phyloP scores from a whole-genome alignment of 1,140 invertebrate species.

The Whitmania pigra region DNA sequence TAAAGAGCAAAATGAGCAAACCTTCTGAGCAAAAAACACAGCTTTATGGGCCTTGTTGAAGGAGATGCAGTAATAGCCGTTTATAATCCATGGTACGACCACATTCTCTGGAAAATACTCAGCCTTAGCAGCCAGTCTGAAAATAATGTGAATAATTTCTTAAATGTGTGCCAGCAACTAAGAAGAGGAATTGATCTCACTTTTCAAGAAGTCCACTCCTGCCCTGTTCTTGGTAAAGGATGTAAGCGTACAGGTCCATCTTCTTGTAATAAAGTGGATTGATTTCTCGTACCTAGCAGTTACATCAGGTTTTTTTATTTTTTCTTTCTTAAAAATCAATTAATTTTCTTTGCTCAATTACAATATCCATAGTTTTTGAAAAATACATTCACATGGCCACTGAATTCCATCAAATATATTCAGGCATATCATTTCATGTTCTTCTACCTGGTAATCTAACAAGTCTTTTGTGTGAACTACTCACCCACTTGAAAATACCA shows the following conservation, averaged over 20 bases:
- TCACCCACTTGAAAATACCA: neutral
- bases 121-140: neutral
- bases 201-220: neutral
- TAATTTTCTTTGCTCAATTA: neutral
- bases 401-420: too few species aligned
- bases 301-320: neutral
- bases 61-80: constrained; percentile 4
- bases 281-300: neutral
- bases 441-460: too few species aligned
- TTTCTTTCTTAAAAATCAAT: too few species aligned
- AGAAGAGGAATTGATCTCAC: neutral
- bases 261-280: constrained; percentile 11
- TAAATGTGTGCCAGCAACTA: neutral
- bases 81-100: constrained; percentile 2
- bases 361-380: neutral
- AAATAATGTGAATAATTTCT: neutral
- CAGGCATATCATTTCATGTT: too few species aligned
- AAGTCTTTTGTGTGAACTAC: neutral
- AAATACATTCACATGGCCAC: neutral
- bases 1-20: neutral
- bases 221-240: constrained; percentile 4
- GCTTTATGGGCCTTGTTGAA: constrained; percentile 4
- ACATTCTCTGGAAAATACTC: neutral
- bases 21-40: constrained; percentile 7
- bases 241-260: neutral